These are phyloP conservation scores for Pantherophis alleghaniensis DNA, from an alignment of 2,797 vertebrate genomes.

Conservation along the genomic window DNA sequence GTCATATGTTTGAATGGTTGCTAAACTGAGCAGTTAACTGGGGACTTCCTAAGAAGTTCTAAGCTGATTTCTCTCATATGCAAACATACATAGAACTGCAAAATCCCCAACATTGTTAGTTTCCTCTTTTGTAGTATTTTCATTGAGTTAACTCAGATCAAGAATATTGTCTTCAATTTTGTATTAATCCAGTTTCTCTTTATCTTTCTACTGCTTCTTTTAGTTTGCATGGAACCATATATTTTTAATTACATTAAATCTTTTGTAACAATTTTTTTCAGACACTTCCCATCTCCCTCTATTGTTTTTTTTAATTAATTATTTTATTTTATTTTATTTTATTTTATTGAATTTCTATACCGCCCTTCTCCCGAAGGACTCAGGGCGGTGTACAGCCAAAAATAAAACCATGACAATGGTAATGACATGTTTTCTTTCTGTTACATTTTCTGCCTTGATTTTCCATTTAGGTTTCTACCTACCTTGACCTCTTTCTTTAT, in stretches of 20 bases:
- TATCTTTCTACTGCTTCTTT: rapidly evolving
- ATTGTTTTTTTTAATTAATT: not conserved
- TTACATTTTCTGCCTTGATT: constrained; percentile 22
- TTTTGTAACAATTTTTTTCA: not conserved
- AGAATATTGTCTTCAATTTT: not conserved
- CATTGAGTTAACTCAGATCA: not conserved
- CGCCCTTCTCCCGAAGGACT: too few relatives aligned
- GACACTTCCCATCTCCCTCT: not conserved
- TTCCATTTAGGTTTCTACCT: constrained; percentile 21
- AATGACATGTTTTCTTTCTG: constrained; percentile 5
- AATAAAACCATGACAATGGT: not conserved
- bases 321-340: too few relatives aligned
- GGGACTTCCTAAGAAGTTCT: not conserved
- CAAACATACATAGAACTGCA: not conserved
- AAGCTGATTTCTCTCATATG: not conserved
- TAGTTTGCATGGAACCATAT: not conserved
- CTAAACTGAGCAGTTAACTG: not conserved
- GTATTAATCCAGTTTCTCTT: constrained; percentile 36
- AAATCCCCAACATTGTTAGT: not conserved
- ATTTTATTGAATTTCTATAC: too few relatives aligned
- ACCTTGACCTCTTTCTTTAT: constrained; percentile 31
- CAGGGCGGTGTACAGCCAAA: too few relatives aligned
- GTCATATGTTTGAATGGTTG: not conserved
- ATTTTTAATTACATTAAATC: not conserved
- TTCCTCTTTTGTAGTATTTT: not conserved